Percentiles rank a stretch among this genome's conserved stretches.
Conservation (phyloP, 2,888 invertebrate species). For the Lottia scabra region DNA sequence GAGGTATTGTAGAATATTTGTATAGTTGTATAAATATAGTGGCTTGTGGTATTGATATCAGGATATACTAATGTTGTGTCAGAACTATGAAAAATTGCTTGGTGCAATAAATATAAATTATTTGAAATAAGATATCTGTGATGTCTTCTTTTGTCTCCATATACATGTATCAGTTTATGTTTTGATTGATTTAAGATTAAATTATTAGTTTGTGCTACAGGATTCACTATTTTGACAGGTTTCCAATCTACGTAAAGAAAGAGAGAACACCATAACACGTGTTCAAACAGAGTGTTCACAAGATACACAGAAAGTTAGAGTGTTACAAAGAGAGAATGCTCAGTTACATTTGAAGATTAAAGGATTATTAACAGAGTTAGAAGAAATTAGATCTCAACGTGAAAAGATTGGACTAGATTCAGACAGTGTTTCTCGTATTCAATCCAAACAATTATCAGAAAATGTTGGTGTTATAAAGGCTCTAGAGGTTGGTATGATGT, state of each 20-base stretch:
- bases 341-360: conserved; percentile 64
- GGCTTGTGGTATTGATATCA: too few relatives aligned
- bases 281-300: conserved; percentile 54
- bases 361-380: conserved; percentile 63
- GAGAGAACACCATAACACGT: conserved; percentile 57
- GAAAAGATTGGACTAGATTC: conserved; percentile 63
- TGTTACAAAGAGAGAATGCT: conserved; percentile 65
- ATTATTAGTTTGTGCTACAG: neutral
- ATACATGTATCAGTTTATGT: neutral
- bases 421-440: conserved; percentile 59
- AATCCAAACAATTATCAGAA: conserved; percentile 64
- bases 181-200: neutral
- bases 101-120: too few relatives aligned
- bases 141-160: too few relatives aligned
- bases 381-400: conserved; percentile 62
- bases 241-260: conserved; percentile 62
- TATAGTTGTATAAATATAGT: too few relatives aligned
- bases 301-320: conserved; percentile 59
- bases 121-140: too few relatives aligned
- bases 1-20: too few relatives aligned
- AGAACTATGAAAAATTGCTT: too few relatives aligned
- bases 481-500: conserved; percentile 53
- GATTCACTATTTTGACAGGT: conserved; percentile 43
- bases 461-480: conserved; percentile 58
- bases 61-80: too few relatives aligned